phyloP scores from a whole-genome alignment of 2,888 invertebrate genomes.

The Bhutanitis thaidina region DNA sequence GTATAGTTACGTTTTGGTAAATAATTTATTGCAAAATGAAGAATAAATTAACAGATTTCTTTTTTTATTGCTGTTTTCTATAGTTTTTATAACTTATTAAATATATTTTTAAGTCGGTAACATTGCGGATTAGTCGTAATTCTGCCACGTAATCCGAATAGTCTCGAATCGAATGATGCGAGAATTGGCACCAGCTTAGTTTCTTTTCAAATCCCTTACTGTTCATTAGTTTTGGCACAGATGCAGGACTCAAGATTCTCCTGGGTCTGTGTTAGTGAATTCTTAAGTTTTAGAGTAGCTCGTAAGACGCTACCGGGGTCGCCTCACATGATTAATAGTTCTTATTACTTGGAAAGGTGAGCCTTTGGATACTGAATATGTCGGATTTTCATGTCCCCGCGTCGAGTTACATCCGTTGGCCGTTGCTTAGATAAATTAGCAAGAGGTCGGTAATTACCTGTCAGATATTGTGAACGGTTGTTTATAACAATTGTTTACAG shows the following conservation, averaged over 20 bases:
- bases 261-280: constrained; percentile 45
- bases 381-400: constrained; percentile 57
- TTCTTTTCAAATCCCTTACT: constrained; percentile 41
- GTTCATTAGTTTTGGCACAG: constrained; percentile 67
- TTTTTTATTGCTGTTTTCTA: no score
- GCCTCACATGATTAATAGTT: constrained; percentile 62
- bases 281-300: constrained; percentile 38
- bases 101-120: no score
- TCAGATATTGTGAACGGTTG: not conserved
- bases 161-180: constrained; percentile 17
- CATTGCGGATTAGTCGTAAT: no score
- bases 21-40: no score
- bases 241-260: constrained; percentile 45
- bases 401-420: constrained; percentile 30
- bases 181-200: constrained; percentile 28
- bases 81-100: no score
- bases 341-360: constrained; percentile 56
- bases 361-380: constrained; percentile 37
- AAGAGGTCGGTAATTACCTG: constrained; percentile 11
- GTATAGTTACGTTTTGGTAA: no score
- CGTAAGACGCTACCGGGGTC: constrained; percentile 30
- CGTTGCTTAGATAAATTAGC: constrained; percentile 25
- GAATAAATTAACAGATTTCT: no score
- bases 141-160: no score
- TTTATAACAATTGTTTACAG: not conserved